Conservation (phyloP, 1,140 invertebrate genomes). For the Sitophilus oryzae region DNA sequence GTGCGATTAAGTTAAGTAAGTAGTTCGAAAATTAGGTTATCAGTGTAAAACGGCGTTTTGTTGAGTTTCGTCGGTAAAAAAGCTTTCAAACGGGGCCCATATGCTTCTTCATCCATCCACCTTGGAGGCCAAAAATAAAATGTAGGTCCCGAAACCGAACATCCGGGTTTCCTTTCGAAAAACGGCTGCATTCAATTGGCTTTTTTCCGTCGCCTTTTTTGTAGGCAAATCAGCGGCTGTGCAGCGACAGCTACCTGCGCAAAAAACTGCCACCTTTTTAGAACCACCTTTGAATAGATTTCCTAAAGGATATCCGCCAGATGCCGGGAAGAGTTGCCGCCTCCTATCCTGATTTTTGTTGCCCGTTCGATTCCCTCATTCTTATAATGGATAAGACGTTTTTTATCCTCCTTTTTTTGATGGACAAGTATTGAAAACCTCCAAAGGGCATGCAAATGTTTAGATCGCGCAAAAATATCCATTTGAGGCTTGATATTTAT, state of each 20-base stretch:
- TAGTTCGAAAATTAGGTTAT: conserved; percentile 8
- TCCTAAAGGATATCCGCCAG: conserved; percentile 27
- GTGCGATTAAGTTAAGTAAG: too few species aligned
- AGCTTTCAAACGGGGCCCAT: conserved; percentile 16
- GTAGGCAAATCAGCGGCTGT: conserved; percentile 20
- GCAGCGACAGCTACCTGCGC: conserved; percentile 20
- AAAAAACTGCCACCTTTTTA: conserved; percentile 26
- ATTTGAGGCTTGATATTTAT: too few species aligned
- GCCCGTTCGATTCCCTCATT: background rate
- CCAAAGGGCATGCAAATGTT: too few species aligned
- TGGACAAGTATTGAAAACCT: too few species aligned
- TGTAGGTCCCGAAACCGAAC: conserved; percentile 20
- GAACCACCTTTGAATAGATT: conserved; percentile 28
- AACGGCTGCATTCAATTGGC: conserved; percentile 3
- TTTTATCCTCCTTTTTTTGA: background rate
- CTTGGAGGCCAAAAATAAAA: conserved; percentile 14
- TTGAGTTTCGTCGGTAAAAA: conserved; percentile 5
- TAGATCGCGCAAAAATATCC: too few species aligned
- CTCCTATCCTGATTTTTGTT: conserved; percentile 17
- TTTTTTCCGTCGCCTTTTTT: conserved; percentile 17
- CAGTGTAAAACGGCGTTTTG: conserved; percentile 11
- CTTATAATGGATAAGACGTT: background rate
- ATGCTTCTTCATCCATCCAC: conserved; percentile 19
- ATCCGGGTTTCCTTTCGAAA: conserved; percentile 18
- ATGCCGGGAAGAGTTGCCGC: conserved; percentile 24